Percentiles rank a stretch among this genome's conserved stretches.
Conservation (phyloP, 2,888 invertebrate genomes). For the Pristionchus maxplancki region DNA sequence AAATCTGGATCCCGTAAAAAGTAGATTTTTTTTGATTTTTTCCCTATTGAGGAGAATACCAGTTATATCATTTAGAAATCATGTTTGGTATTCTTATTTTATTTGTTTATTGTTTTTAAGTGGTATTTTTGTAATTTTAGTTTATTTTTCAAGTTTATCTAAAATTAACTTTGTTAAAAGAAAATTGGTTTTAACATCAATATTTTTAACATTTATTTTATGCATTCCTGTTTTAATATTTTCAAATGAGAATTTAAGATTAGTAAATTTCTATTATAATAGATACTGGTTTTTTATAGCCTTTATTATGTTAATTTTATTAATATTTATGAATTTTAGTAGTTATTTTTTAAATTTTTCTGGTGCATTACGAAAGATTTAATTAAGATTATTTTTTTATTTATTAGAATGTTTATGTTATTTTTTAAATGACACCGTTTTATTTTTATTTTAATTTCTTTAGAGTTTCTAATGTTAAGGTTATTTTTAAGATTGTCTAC, state of each 20-base stretch:
- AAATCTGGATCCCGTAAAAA: conserved; percentile 64
- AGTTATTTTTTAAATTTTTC: conserved; percentile 69
- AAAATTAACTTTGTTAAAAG: conserved; percentile 62
- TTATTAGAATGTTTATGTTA: conserved; percentile 68
- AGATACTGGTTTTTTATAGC: conserved; percentile 59
- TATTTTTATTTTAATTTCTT: conserved; percentile 71
- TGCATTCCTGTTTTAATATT: conserved; percentile 50
- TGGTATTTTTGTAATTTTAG: conserved; percentile 69
- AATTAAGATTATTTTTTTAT: conserved; percentile 66
- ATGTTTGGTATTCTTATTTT: conserved; percentile 69
- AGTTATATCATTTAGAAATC: conserved; percentile 59
- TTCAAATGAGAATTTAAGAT: conserved; percentile 59
- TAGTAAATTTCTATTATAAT: conserved; percentile 79
- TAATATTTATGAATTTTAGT: conserved; percentile 79
- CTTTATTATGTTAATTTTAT: conserved; percentile 67
- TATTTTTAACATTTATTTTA: conserved; percentile 56
- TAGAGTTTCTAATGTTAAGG: conserved; percentile 66
- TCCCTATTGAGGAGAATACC: conserved; percentile 61
- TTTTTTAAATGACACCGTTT: conserved; percentile 68
- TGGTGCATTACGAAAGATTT: conserved; percentile 67
- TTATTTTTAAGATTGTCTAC: conserved; percentile 62
- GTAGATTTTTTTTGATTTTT: conserved; percentile 67
- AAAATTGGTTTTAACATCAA: conserved; percentile 54
- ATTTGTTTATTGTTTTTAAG: conserved; percentile 69
- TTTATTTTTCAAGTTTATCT: conserved; percentile 68